Conservation (phyloP, 2,797 vertebrate genomes). For the Microctenopoma stevenorrisi region DNA sequence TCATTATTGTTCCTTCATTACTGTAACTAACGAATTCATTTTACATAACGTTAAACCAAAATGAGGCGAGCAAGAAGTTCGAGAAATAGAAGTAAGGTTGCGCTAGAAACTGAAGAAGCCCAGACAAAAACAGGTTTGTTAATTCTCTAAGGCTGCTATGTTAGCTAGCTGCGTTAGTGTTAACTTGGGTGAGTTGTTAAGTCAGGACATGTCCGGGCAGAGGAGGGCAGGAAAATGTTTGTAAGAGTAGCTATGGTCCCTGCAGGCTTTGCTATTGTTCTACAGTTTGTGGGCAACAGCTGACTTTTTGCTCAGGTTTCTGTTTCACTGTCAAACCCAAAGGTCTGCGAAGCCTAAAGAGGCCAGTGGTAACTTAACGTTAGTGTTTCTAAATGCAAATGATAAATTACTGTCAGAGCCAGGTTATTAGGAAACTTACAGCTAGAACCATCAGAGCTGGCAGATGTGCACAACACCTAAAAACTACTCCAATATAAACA, state of each 20-base stretch:
- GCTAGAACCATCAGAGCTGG: no score
- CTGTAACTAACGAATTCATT: accelerated
- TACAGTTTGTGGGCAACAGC: background rate
- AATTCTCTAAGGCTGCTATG: background rate
- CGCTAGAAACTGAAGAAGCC: slow-evolving; percentile 30
- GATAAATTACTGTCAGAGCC: no score
- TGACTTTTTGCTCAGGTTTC: background rate
- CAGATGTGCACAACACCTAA: no score
- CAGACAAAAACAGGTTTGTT: slow-evolving; percentile 64
- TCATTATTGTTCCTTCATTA: accelerated
- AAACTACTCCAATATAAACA: no score
- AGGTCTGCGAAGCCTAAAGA: no score
- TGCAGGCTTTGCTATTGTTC: background rate
- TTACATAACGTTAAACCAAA: background rate
- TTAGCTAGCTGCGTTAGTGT: background rate
- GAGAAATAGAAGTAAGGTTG: slow-evolving; percentile 41
- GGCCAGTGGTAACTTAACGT: no score
- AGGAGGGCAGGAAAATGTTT: background rate
- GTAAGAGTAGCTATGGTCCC: no score
- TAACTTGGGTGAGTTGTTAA: no score
- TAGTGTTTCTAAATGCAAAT: no score
- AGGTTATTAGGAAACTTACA: no score
- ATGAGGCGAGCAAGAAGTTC: slow-evolving; percentile 78
- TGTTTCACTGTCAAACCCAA: no score
- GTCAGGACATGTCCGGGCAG: slow-evolving; percentile 16